Evolutionary conservation across 2,888 invertebrate genomes (phyloP), one percentile per base, ranked within the genome.

Genomic region (Empis stercorea): DNA sequence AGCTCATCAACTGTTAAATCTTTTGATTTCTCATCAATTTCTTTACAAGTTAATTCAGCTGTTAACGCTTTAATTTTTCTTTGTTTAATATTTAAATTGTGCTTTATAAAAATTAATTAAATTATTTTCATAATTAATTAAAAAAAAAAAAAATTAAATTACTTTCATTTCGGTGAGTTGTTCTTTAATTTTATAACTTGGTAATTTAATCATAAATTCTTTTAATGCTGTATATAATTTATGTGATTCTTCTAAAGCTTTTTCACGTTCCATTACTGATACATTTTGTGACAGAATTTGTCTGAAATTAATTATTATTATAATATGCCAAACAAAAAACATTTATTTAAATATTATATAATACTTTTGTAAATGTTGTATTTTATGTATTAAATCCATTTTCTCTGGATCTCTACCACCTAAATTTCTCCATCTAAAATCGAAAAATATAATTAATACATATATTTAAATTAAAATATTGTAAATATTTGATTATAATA

Each of bases 381-480:
- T 79, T 68, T 91, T 92, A 58, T 84, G 80, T 45, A 93, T 76
- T 49, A 92, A 75, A 52, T 86, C 84, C 56, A 84, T 81, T 44
- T 81, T 79, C 54, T 81, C 81, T 0, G 94, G 93, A 73, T 94
- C 91, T 14, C 84, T 84, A 16, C 89, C 92, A 74, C 88, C 84
- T 51, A 94, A 72, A 66, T 87, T 85, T 49, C 94, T 75, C 94
- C 94, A 95, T 52, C 91, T 56, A 13, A 3, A 16, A 34, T 27
- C n/a, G 23, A 4, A n/a, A n/a, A n/a, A n/a, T n/a, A n/a, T n/a
- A n/a, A n/a, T n/a, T n/a, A n/a, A n/a, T n/a, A n/a, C n/a, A n/a
- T n/a, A n/a, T n/a, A n/a, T 23, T 10, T 16, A 17, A 40, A 40
- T 32, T 6, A 10, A 43, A 30, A 15, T 39, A 16, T 14, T 3